Evolutionary conservation across 2,113 vertebrate genomes (phyloP).

Genomic region (Progne subis): DNA sequence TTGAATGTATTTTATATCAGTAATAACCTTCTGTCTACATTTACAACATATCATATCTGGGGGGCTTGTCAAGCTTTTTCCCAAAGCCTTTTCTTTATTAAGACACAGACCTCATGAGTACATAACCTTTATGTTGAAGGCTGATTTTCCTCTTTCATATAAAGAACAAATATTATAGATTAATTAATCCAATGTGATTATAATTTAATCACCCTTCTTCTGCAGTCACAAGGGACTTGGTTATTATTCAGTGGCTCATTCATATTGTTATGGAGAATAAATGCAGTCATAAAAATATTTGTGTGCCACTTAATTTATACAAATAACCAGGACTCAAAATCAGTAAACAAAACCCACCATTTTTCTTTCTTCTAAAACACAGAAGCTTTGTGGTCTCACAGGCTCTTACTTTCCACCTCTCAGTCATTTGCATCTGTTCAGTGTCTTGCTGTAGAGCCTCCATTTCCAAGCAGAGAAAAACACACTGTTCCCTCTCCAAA

Average conservation of each 20-base stretch:
- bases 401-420: not conserved
- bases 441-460: not conserved
- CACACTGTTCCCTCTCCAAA: not conserved
- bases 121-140: constrained; percentile 92
- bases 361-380: not conserved
- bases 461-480: not conserved
- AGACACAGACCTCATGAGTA: constrained; percentile 91
- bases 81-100: constrained; percentile 88
- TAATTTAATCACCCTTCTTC: constrained; percentile 98
- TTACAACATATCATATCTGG: constrained; percentile 85
- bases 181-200: constrained; percentile 98
- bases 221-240: constrained; percentile 80
- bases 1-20: constrained; percentile 94
- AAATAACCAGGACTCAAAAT: constrained; percentile 28
- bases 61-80: constrained; percentile 91
- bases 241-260: constrained; percentile 87
- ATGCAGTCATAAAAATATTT: constrained; percentile 79
- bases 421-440: not conserved
- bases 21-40: constrained; percentile 98
- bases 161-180: constrained; percentile 99
- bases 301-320: constrained; percentile 70
- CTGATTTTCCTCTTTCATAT: constrained; percentile 89
- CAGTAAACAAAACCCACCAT: not conserved
- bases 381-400: not conserved
- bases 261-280: constrained; percentile 79